Evolutionary conservation across 37 sponge, comb jelly and placozoan genomes (phyloP), one percentile per base, ranked within the genome.

Genomic region (Cliona cf. orientalis): DNA sequence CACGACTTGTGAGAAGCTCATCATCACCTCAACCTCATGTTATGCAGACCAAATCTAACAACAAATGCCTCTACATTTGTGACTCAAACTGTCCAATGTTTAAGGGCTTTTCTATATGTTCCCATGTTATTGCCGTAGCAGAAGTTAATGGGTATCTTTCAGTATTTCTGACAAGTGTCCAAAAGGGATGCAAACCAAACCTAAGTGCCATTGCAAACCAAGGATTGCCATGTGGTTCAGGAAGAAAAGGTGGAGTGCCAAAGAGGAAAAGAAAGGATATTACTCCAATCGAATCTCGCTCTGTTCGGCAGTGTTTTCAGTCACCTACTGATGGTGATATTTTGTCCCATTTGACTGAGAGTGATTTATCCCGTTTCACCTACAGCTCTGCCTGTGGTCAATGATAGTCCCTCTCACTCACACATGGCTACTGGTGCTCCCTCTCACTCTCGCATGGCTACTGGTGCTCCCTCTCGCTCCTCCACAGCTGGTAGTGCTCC

Each of bases 91-190:
- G 63, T n/a, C 63, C 63, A 22, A 61, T 61, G 63, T 61, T 61
- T n/a, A 22, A 9, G 6, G 23, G 28, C n/a, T 61, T 26, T 61
- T 5, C 23, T n/a, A 61, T 61, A 7, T 61, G 63, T 61, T 61
- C 63, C 6, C 63, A 61, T 61, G 28, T 61, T 61, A 28, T 61
- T 26, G 63, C 63, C 7, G 63, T n/a, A 61, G 63, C 63, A n/a
- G 63, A 61, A 61, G 26, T 25, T 61, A 61, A 61, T 61, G 63
- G 63, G 6, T 21, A 61, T 26, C 29, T 61, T 7, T 25, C 12
- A n/a, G 12, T 28, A 6, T 61, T 61, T 61, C n/a, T 14, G 63
- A 28, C 5, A 25, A 22, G 6, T 61, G 23, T 28, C 12, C 5
- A 28, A n/a, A 6, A 9, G 6, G 6, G 23, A 26, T 61, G 23